Base-by-base conservation (phyloP, 2,113 vertebrate species). In the Pterocles gutturalis region DNA sequence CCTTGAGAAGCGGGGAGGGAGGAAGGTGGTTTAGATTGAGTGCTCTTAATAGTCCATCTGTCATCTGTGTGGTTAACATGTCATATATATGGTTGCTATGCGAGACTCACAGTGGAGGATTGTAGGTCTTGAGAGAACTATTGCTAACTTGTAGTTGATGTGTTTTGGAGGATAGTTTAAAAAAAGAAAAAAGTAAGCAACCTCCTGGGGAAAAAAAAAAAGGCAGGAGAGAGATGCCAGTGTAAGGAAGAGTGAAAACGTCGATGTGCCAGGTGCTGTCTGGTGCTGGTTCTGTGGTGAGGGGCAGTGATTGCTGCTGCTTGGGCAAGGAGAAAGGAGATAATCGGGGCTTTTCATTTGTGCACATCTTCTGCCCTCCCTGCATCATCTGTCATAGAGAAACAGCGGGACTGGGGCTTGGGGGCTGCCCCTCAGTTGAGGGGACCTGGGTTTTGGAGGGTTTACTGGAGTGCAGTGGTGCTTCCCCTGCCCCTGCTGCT, bases 11-110 rank as follows among this genome's bases (percentile, higher is more conserved):
- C 0, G 0, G 65, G 87, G 89, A 91, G 87, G 93, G 93, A 91
- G 96, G 96, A 94, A 91, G 91, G 96, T 89, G 96, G 96, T 96
- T 97, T 95, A 53, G 57, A 91, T 72, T 64, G 96, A 95, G 94
- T 87, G 83, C 81, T 95, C 93, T 89, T 96, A 91, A 91, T 95
- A 82, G 89, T 53, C 91, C 84, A 95, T 97, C 91, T 97, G 96
- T 97, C 96, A 97, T 95, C 93, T 72, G 69, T 95, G 96, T 87
- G 96, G 96, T 96, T 97, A 96, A 79, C 73, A 5, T 96, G 96
- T 91, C 91, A 7, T 55, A 57, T 90, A 57, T 71, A 72, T 75
- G 93, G 95, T 69, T 96, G 94, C 91, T 94, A n/a, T 45, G 84
- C 14, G 89, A 96, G 89, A 31, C 77, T 87, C 19, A 0, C 81